A percentile compares a stretch with the other conserved stretches of the same genome.
phyloP scores from a whole-genome alignment of 2,888 invertebrate genomes.

The Amphimallon solstitiale region DNA sequence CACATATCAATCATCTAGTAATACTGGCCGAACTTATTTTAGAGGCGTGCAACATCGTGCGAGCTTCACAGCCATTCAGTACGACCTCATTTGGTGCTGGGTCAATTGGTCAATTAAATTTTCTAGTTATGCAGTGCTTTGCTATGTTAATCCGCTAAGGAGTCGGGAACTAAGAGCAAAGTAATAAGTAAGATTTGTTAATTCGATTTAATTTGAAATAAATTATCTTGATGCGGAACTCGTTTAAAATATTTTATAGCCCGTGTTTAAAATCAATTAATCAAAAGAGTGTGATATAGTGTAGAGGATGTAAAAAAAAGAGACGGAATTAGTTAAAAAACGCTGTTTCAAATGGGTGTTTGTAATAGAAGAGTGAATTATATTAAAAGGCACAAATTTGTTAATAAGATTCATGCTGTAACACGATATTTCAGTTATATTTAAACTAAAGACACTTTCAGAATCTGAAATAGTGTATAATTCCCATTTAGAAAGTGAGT shows the following conservation, averaged over 20 bases:
- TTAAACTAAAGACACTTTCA: no score
- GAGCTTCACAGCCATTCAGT: slow-evolving; percentile 15
- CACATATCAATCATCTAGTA: slow-evolving; percentile 30
- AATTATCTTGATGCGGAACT: not conserved
- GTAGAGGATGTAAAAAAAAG: no score
- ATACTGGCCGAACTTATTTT: slow-evolving; percentile 17
- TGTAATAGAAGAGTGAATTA: no score
- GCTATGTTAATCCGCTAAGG: slow-evolving; percentile 22
- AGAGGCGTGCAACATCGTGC: slow-evolving; percentile 23
- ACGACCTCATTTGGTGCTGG: slow-evolving; percentile 26
- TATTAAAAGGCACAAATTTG: no score
- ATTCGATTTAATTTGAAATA: not conserved
- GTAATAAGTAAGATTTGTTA: not conserved
- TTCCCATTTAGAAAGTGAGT: no score
- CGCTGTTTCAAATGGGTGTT: no score
- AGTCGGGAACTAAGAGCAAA: slow-evolving; percentile 4
- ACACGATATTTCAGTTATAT: no score
- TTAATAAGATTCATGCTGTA: no score
- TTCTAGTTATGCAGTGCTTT: slow-evolving; percentile 14
- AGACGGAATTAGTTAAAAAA: no score
- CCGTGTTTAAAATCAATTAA: not conserved
- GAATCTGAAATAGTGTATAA: no score
- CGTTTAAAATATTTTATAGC: not conserved
- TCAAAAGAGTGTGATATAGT: no score
- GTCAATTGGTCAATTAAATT: slow-evolving; percentile 33